Evolutionary conservation across 2,888 invertebrate genomes (phyloP).

Genomic region (Mayetiola destructor): DNA sequence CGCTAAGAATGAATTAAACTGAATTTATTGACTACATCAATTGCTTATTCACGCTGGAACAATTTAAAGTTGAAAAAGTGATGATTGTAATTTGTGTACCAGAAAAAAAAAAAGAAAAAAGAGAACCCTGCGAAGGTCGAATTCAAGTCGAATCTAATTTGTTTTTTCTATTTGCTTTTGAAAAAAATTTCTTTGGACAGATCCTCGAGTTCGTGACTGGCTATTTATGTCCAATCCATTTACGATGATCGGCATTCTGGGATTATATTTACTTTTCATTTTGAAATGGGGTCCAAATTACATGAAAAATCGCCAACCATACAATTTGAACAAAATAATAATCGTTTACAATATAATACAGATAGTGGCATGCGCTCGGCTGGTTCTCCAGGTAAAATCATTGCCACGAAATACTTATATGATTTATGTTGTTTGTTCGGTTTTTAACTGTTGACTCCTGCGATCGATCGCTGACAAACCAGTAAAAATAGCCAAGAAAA

Average conservation of each 20-base stretch:
- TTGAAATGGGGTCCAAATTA: conserved; percentile 53
- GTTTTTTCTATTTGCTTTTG: conserved; percentile 15
- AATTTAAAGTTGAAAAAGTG: too few species aligned
- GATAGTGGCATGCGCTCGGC: conserved; percentile 41
- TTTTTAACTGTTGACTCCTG: not conserved
- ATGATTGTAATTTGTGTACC: not conserved
- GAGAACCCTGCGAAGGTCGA: not conserved
- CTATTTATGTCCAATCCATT: conserved; percentile 51
- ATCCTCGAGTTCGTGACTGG: conserved; percentile 49
- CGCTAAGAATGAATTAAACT: too few species aligned
- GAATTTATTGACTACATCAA: too few species aligned
- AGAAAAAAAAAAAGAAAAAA: not conserved
- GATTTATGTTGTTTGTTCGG: not conserved
- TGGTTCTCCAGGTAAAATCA: conserved; percentile 40
- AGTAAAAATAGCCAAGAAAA: not conserved
- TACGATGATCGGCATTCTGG: conserved; percentile 41
- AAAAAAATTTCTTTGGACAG: conserved; percentile 27
- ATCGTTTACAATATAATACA: conserved; percentile 54
- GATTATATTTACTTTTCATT: conserved; percentile 53
- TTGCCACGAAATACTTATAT: not conserved
- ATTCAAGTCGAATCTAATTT: not conserved
- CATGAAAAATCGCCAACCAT: conserved; percentile 52
- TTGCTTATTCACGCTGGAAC: too few species aligned
- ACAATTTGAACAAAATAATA: conserved; percentile 47
- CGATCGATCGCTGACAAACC: not conserved